Evolutionary conservation across 2,888 invertebrate species (phyloP), one percentile per base, ranked within the genome.

Genomic region (Thyatira batis): DNA sequence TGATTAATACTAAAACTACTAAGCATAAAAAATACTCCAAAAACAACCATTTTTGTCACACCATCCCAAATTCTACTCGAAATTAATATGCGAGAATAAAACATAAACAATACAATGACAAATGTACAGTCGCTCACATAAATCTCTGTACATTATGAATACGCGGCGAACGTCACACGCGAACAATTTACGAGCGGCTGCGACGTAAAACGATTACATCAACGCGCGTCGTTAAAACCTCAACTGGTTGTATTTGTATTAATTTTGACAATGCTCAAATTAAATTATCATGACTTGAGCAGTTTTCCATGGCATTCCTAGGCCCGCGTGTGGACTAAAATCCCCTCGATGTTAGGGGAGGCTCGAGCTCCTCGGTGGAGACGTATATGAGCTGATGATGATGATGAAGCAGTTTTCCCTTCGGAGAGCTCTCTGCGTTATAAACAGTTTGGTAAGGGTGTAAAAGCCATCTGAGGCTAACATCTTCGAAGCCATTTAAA

Each of bases 181-280:
- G 49, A 56, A 61, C 60, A 60, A 63, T 66, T 65, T 61, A 66
- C 54, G 62, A 44, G 33, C 45, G n/a, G 43, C 45, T 54, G 54
- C 61, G 67, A 69, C 63, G 62, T 61, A 53, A 51, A 57, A 61
- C 55, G 59, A 62, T 64, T 59, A 61, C 64, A 58, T 60, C 57
- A 58, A 54, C 55, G 50, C 55, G 6, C 58, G 62, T 58, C 63
- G 61, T 62, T 62, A 65, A 54, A 63, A 57, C 63, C 54, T 43
- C 58, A 63, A 57, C 50, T 61, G 52, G 57, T 55, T 60, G 67
- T 69, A 73, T 73, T 76, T 69, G 65, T 75, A 80, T 75, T 71
- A 74, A 78, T 73, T 78, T 73, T 72, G 76, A 73, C 73, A 69
- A 63, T 65, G 62, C 69, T 65, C 68, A 76, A 78, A 80, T 78